Evolutionary conservation across 2,113 vertebrate species (phyloP).

Genomic region (Oxyruncus cristatus): DNA sequence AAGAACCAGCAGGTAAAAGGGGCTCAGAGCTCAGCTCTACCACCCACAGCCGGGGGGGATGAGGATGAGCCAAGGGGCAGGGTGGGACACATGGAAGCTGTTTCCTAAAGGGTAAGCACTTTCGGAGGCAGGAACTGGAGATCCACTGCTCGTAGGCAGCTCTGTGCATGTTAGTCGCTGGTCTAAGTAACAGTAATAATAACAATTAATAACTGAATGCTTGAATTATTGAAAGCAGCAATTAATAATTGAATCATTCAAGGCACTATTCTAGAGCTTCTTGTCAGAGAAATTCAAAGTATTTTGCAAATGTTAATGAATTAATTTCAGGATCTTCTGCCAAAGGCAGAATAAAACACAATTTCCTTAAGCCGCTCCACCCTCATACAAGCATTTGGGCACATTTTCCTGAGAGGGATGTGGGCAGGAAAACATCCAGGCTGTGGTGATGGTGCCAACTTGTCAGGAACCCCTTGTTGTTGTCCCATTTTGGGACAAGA

Average conservation of each 20-base stretch:
- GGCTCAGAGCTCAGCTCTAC: neutral
- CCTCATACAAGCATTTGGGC: neutral
- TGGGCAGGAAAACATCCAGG: neutral
- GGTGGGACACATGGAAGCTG: rapidly evolving
- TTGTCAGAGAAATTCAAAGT: neutral
- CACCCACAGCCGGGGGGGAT: no score
- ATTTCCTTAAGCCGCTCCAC: neutral
- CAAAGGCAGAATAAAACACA: neutral
- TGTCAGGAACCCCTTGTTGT: neutral
- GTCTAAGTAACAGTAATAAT: neutral
- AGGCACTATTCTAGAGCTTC: neutral
- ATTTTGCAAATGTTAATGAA: neutral
- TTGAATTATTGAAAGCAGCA: neutral
- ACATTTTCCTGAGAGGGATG: neutral
- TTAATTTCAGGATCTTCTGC: neutral
- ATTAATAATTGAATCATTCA: neutral
- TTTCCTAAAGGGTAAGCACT: neutral
- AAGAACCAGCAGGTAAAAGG: neutral
- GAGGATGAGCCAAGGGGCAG: neutral
- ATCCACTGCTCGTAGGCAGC: neutral
- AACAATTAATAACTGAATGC: neutral
- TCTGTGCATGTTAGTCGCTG: neutral
- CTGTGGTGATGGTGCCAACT: neutral
- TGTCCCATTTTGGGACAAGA: neutral
- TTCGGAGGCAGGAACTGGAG: neutral